Base-by-base conservation (phyloP, 1,140 invertebrate genomes). In the Melipona quadrifasciata region DNA sequence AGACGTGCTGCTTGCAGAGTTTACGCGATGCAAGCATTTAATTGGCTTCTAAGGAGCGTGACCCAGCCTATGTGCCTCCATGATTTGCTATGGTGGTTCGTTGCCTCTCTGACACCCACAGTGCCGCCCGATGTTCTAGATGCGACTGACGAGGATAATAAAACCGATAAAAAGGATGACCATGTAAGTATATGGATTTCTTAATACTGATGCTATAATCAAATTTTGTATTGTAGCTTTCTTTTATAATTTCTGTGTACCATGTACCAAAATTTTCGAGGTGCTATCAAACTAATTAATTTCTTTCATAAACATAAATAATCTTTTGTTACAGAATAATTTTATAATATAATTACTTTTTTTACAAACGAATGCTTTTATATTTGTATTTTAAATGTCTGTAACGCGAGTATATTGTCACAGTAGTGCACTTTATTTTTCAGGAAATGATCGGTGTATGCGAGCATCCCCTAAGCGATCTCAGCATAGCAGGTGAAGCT, bases 21-120 rank as follows among this genome's bases (percentile, higher is more conserved):
- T 16, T 98, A 98, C 92, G 98, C 98, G 1, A 97, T 98, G 96
- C 97, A 99, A 96, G 98, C 98, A 1, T 95, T 99, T 75, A 99
- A 99, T 93, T 99, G 99, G 99, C 93, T 99, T 11, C 95, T 99
- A 6, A 96, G 98, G 85, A 98, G 97, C 83, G 98, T 99, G 3
- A 99, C 98, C 1, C 98, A 99, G 93, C 97, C 98, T 12, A 97
- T 97, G 14, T 98, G 97, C 92, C 95, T 99, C 16, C 99, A 99
- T 91, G 99, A 99, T 93, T 95, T 99, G 0, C 96, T 99, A 84
- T 99, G 98, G 99, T 99, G 98, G 97, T 99, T 99, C 91, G 97
- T 98, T 3, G 96, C 96, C n/a, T 96, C 96, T 4, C 94, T 98
- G 34, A 96, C 96, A 12, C 95, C 97, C 1, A 91, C 92, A 11